A percentile compares a stretch with the other conserved stretches of the same genome.
Evolutionary conservation across 2,113 vertebrate species (phyloP).

Genomic region (Thunnus thynnus): DNA sequence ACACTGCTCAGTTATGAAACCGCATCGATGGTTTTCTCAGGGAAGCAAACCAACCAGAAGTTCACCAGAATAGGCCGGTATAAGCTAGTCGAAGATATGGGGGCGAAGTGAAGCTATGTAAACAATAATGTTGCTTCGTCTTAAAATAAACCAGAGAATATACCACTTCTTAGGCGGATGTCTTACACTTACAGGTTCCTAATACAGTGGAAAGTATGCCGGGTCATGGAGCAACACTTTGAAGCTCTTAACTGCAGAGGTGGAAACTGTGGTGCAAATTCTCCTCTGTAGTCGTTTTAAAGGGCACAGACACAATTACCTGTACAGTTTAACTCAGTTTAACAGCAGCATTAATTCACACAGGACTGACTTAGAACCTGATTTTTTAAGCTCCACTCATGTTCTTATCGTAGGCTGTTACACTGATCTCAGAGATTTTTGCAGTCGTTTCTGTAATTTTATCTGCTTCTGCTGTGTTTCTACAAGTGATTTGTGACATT

Average conservation of each 20-base stretch:
- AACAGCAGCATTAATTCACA: neutral
- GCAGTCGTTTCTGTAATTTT: neutral
- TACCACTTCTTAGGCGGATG: neutral
- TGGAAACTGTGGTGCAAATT: neutral
- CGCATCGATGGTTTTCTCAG: neutral
- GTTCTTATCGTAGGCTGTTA: too few species aligned
- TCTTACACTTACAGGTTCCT: neutral
- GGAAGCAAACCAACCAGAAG: neutral
- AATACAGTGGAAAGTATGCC: slow-evolving; percentile 10
- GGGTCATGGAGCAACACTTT: neutral
- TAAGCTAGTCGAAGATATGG: neutral
- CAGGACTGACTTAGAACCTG: too few species aligned
- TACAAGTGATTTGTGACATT: neutral
- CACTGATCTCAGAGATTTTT: too few species aligned
- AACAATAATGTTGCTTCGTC: slow-evolving; percentile 3
- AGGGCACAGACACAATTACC: neutral
- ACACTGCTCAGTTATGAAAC: neutral
- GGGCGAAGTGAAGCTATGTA: neutral
- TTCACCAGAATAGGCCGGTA: neutral
- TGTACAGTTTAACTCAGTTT: neutral
- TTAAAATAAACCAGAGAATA: slow-evolving; percentile 43
- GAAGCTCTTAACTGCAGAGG: neutral
- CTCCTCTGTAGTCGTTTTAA: neutral
- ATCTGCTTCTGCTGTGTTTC: neutral
- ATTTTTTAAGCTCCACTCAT: too few species aligned